Evolutionary conservation across 2,113 vertebrate species (phyloP).

Genomic region (Megatriorchis doriae): DNA sequence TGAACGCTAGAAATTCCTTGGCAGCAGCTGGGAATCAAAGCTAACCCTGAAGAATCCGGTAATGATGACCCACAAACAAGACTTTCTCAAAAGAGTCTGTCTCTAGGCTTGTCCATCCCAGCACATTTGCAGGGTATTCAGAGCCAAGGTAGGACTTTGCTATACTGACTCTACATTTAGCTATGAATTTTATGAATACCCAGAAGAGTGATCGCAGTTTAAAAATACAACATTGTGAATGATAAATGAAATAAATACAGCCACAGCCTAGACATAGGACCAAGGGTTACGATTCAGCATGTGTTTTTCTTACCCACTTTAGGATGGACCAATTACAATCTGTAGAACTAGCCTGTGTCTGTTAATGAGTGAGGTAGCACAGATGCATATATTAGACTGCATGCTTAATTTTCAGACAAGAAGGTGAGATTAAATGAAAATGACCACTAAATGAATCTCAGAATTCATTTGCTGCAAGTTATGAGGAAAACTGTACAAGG

Average conservation of each 20-base stretch:
- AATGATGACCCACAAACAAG: not conserved
- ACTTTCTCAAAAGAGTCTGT: not conserved
- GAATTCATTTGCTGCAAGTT: not conserved
- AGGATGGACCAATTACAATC: not conserved
- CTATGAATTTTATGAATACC: not conserved
- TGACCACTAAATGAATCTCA: not conserved
- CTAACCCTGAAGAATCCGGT: not conserved
- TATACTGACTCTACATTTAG: not conserved
- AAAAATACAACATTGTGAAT: not conserved
- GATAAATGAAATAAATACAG: not conserved
- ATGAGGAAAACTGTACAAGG: not conserved
- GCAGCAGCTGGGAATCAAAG: not conserved
- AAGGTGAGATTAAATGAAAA: not conserved
- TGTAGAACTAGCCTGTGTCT: not conserved
- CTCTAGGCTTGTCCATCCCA: not conserved
- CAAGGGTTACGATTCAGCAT: rapidly evolving
- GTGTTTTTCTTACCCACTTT: not conserved
- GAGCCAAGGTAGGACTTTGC: not conserved
- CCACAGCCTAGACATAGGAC: not conserved
- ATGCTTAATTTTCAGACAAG: not conserved
- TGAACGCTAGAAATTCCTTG: not conserved
- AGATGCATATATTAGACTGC: not conserved
- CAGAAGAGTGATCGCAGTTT: not conserved
- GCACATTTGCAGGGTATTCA: not conserved
- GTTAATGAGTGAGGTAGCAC: not conserved